Conservation (phyloP, 1,140 invertebrate species). For the Caerostris extrusa region DNA sequence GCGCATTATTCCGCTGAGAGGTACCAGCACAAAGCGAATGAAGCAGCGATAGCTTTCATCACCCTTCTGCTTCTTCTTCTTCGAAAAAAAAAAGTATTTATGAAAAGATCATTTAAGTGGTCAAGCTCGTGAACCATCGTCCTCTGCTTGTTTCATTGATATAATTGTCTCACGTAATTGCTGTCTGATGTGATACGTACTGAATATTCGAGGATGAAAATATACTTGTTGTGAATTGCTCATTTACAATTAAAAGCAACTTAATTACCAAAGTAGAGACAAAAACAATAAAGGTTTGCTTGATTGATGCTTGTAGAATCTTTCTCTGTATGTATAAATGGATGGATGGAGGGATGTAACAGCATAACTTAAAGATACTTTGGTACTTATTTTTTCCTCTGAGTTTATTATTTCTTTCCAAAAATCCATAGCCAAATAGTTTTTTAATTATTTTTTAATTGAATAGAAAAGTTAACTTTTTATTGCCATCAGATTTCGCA, state of each 20-base stretch:
- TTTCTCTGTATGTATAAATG: no score
- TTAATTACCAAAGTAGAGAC: neutral
- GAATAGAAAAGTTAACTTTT: no score
- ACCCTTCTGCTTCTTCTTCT: neutral
- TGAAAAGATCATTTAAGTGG: constrained; percentile 22
- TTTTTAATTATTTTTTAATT: no score
- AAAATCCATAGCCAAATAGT: no score
- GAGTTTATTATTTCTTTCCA: no score
- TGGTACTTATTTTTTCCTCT: no score
- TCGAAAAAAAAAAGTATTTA: constrained; percentile 11
- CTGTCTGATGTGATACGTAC: neutral
- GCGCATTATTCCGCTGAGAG: constrained; percentile 38
- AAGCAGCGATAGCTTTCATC: constrained; percentile 24
- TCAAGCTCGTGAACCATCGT: neutral
- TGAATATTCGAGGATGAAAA: neutral
- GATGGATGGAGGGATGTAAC: no score
- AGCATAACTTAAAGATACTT: no score
- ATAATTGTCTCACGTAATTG: neutral
- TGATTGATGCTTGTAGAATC: no score
- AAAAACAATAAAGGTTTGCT: no score
- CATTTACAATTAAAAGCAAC: neutral
- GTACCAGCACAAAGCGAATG: neutral
- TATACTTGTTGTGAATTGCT: neutral
- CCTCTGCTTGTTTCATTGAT: neutral
- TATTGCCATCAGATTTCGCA: no score